phyloP scores from a whole-genome alignment of 2,888 invertebrate species.

The Folsomia manolachei region DNA sequence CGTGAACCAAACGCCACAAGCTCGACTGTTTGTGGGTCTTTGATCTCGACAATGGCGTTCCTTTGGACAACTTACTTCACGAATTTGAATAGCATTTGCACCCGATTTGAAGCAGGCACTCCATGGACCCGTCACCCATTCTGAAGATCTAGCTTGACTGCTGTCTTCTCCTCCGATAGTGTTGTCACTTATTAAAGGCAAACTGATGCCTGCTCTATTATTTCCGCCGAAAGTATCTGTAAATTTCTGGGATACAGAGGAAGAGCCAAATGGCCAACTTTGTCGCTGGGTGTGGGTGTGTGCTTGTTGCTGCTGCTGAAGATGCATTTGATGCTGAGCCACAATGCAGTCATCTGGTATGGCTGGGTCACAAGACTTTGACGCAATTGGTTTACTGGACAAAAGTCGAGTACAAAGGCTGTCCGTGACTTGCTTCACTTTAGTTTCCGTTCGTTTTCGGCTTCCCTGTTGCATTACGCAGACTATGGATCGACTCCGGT shows the following conservation, averaged over 20 bases:
- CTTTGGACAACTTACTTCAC: slow-evolving; percentile 28
- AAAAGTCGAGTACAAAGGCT: slow-evolving; percentile 8
- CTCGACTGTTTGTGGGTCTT: slow-evolving; percentile 12
- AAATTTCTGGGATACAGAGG: neutral
- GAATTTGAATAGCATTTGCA: slow-evolving; percentile 10
- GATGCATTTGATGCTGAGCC: neutral
- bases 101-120: slow-evolving; percentile 10
- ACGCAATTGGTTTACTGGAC: neutral
- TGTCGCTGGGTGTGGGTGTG: neutral
- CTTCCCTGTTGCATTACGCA: neutral
- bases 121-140: slow-evolving; percentile 12
- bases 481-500: slow-evolving; percentile 4
- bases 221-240: neutral
- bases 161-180: slow-evolving; percentile 2
- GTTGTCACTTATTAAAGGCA: slow-evolving; percentile 11
- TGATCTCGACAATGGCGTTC: slow-evolving; percentile 8
- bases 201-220: slow-evolving; percentile 4
- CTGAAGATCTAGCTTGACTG: neutral
- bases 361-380: neutral
- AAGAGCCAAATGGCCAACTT: neutral
- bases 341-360: neutral
- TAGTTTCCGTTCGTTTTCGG: neutral
- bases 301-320: neutral
- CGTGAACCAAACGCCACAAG: slow-evolving; percentile 37
- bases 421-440: slow-evolving; percentile 4